Percentiles rank a stretch among this genome's conserved stretches.
Conservation (phyloP, 2,797 vertebrate species). For the Danio jaintianensis region DNA sequence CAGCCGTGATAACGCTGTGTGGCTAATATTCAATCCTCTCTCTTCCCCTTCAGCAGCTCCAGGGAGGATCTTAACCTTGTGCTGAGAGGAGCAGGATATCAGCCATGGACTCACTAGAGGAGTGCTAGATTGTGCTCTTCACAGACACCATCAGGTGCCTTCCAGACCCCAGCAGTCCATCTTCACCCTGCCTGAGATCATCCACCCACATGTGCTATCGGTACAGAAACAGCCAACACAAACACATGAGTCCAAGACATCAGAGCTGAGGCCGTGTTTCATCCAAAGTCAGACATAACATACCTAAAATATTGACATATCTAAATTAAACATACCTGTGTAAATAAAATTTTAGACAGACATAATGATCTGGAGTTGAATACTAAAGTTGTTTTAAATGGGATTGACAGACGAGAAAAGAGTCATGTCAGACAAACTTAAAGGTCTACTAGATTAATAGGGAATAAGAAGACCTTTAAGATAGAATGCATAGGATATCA, state of each 20-base stretch:
- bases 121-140: constrained; percentile 57
- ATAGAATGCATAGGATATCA: too few species aligned
- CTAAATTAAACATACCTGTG: neutral
- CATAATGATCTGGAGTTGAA: neutral
- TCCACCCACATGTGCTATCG: constrained; percentile 68
- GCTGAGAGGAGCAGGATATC: constrained; percentile 69
- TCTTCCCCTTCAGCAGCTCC: constrained; percentile 52
- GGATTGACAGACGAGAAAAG: too few species aligned
- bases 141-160: constrained; percentile 52
- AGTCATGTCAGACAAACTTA: too few species aligned
- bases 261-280: constrained; percentile 30
- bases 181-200: constrained; percentile 72
- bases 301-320: neutral
- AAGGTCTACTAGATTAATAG: too few species aligned
- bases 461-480: too few species aligned
- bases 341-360: neutral
- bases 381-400: too few species aligned
- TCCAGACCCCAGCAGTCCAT: constrained; percentile 66
- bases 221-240: constrained; percentile 58
- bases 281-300: constrained; percentile 44
- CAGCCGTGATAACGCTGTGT: constrained; percentile 72
- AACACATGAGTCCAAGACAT: constrained; percentile 68
- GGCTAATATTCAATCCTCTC: constrained; percentile 63
- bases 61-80: constrained; percentile 68
- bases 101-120: constrained; percentile 58